Percentiles rank a stretch among this genome's conserved stretches.
Evolutionary conservation across 30 jellyfish, hydroid and myxozoan genomes (phyloP).

Genomic region (Pelagia noctiluca): DNA sequence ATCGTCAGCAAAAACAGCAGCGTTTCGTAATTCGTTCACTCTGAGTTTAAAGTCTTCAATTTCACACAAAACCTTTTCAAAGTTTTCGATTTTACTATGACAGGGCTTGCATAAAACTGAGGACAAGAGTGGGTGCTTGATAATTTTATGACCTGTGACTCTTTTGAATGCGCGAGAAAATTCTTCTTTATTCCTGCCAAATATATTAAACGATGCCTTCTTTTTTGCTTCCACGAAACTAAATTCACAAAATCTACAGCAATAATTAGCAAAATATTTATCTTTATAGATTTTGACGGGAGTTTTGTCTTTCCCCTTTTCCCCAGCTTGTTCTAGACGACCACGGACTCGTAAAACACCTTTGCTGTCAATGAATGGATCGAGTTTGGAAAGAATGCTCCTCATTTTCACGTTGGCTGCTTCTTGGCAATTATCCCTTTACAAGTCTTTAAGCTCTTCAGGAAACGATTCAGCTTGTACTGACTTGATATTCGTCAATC

Average conservation of each 20-base stretch:
- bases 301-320: too few species aligned
- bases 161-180: too few species aligned
- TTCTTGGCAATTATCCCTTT: background rate
- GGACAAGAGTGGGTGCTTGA: background rate
- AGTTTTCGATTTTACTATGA: background rate
- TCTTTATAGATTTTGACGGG: background rate
- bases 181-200: background rate
- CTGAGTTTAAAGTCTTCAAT: too few species aligned
- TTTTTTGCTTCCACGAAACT: background rate
- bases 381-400: conserved; percentile 3
- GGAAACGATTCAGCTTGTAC: conserved; percentile 2
- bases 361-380: background rate
- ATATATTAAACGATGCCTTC: background rate
- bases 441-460: background rate
- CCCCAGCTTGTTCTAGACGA: background rate
- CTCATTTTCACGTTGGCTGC: background rate
- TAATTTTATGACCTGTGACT: background rate
- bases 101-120: background rate
- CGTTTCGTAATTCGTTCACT: background rate
- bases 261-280: too few species aligned
- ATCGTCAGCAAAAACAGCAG: too few species aligned
- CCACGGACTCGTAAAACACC: conserved; percentile 6
- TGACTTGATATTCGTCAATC: background rate
- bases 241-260: background rate
- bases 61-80: background rate